phyloP scores from a whole-genome alignment of 2,888 invertebrate species.

The Noctua janthe region DNA sequence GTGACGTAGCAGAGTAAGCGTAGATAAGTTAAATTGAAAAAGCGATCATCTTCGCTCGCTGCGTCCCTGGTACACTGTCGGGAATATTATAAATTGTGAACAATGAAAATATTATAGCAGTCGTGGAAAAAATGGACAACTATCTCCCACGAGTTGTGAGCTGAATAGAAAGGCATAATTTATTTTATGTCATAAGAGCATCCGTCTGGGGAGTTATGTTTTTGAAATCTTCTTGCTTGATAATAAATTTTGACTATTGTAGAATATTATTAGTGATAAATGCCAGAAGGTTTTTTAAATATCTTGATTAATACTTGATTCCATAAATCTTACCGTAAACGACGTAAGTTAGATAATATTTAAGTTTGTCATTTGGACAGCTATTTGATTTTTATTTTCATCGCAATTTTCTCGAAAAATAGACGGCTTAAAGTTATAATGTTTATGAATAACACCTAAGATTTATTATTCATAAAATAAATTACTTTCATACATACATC shows the following conservation, averaged over 20 bases:
- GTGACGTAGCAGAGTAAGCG: slow-evolving; percentile 65
- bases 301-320: background rate
- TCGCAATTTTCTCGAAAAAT: too few species aligned
- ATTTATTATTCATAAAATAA: background rate
- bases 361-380: background rate
- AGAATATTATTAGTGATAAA: background rate
- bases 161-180: slow-evolving; percentile 26
- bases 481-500: slow-evolving; percentile 6
- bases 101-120: slow-evolving; percentile 58
- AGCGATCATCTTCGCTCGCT: slow-evolving; percentile 75
- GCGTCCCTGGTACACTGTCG: slow-evolving; percentile 58
- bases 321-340: background rate
- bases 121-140: slow-evolving; percentile 47
- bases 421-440: background rate
- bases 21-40: slow-evolving; percentile 82
- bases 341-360: background rate
- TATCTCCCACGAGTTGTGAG: background rate
- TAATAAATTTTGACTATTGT: background rate
- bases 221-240: background rate
- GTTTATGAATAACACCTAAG: background rate
- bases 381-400: background rate
- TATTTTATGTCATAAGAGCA: slow-evolving; percentile 20
- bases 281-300: background rate
- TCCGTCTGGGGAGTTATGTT: background rate
- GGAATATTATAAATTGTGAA: slow-evolving; percentile 69